Evolutionary conservation across 2,888 invertebrate genomes (phyloP), one percentile per base, ranked within the genome.

Genomic region (Nyleta sp.): DNA sequence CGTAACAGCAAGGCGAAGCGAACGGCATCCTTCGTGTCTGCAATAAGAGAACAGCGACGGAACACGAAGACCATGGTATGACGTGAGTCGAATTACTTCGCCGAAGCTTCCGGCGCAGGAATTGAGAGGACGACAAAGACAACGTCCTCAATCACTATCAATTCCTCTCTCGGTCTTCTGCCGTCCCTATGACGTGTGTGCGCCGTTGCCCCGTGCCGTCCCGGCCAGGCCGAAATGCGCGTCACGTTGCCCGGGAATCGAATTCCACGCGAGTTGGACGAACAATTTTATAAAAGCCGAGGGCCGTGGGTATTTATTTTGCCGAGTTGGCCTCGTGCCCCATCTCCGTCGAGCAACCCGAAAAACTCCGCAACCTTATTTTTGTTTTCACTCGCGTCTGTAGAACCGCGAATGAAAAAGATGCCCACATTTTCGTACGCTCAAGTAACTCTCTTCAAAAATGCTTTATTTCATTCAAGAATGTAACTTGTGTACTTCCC

Each of bases 61-160:
- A 35, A 53, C 67, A 53, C 52, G 62, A 52, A 62, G 50, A 42
- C 68, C 52, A 50, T 52, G 68, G 57, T 17, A 68, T 59, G 67
- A 68, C 77, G 73, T 64, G 68, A 78, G 55, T 78, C 68, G 68
- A 73, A 73, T 78, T 68, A 68, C 78, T 62, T 57, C 50, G 67
- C 3, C 68, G 42, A 62, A 67, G 72, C 62, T 78, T 72, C 77
- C 67, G 67, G 60, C 48, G 57, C 42, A 35, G 53, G 53, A 68
- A 75, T 75, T 62, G 72, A 65, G 72, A 62, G 55, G 75, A 62
- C 67, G 67, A 67, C 46, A 44, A 62, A 64, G 70, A 55, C 75
- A 55, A 64, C 55, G 62, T 55, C 46, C 67, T 68, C 68, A 31
- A 33, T 53, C 62, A 18, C 52, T 57, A 46, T 68, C 64, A 73